Percentiles rank a stretch among this genome's conserved stretches.
Evolutionary conservation across 2,888 invertebrate genomes (phyloP).

Genomic region (Cosmopolites sordidus): DNA sequence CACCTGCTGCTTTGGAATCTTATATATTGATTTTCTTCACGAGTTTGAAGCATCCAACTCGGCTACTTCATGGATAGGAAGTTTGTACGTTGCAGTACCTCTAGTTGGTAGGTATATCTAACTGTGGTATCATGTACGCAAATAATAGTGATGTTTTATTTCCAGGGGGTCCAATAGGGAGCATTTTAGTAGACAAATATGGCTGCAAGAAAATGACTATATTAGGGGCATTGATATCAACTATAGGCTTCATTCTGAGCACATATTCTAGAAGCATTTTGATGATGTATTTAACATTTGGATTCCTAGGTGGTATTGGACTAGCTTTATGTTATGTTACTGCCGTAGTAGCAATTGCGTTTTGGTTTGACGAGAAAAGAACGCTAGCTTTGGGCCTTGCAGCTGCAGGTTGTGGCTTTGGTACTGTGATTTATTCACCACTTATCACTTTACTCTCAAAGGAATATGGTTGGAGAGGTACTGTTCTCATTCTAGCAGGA

Average conservation of each 20-base stretch:
- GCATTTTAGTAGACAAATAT: slow-evolving; percentile 79
- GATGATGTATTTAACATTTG: slow-evolving; percentile 80
- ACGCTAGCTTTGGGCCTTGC: slow-evolving; percentile 83
- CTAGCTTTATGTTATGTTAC: slow-evolving; percentile 83
- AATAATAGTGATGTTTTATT: too few species aligned
- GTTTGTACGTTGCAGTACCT: slow-evolving; percentile 55
- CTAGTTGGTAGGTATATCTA: slow-evolving; percentile 46
- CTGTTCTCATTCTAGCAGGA: slow-evolving; percentile 74
- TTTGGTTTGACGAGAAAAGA: slow-evolving; percentile 86
- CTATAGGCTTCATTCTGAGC: slow-evolving; percentile 72
- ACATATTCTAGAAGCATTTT: slow-evolving; percentile 67
- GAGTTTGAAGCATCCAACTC: slow-evolving; percentile 46
- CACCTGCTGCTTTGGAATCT: slow-evolving; percentile 86
- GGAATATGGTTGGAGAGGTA: slow-evolving; percentile 80
- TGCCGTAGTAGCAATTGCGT: slow-evolving; percentile 86
- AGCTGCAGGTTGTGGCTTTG: slow-evolving; percentile 85
- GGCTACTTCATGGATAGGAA: slow-evolving; percentile 62
- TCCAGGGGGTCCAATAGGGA: slow-evolving; percentile 64
- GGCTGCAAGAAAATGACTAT: slow-evolving; percentile 53
- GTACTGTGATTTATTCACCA: slow-evolving; percentile 86
- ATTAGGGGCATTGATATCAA: slow-evolving; percentile 67
- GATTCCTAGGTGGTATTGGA: slow-evolving; percentile 79
- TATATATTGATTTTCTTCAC: slow-evolving; percentile 76
- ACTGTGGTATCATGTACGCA: slow-evolving; percentile 49
- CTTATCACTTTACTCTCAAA: slow-evolving; percentile 74